Evolutionary conservation across 2,113 vertebrate species (phyloP).

Genomic region (Tachuris rubrigastra): DNA sequence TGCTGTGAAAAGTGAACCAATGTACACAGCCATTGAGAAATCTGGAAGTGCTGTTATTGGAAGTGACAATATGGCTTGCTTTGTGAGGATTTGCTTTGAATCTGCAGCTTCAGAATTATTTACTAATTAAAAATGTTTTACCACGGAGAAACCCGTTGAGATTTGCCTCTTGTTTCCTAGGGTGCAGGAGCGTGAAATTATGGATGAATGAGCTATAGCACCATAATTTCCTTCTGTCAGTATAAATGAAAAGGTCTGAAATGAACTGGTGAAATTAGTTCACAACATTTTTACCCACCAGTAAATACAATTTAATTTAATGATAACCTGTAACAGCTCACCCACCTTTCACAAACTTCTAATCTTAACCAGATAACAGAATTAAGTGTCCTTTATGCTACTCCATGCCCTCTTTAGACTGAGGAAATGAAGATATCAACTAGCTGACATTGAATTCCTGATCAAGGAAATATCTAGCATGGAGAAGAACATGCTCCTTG

Average conservation of each 20-base stretch:
- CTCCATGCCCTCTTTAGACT: not conserved
- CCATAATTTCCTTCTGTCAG: conserved; percentile 68
- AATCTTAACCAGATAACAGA: not conserved
- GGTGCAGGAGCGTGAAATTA: conserved; percentile 69
- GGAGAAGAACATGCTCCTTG: not conserved
- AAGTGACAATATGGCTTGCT: conserved; percentile 27
- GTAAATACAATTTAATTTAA: conserved; percentile 38
- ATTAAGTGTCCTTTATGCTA: not conserved
- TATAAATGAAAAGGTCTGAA: conserved; percentile 70
- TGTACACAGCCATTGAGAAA: conserved; percentile 34
- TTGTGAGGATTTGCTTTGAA: conserved; percentile 65
- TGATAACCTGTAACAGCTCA: conserved; percentile 21
- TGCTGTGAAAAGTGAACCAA: not conserved
- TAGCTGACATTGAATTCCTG: not conserved
- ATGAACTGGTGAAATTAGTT: conserved; percentile 65
- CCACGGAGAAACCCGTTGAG: conserved; percentile 54
- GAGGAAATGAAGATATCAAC: not conserved
- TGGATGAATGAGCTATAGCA: conserved; percentile 60
- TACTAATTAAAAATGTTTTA: conserved; percentile 77
- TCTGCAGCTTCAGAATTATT: conserved; percentile 68
- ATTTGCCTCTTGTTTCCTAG: conserved; percentile 70
- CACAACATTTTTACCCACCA: conserved; percentile 49
- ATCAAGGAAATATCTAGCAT: not conserved
- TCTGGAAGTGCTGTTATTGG: conserved; percentile 26
- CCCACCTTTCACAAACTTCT: not conserved